A percentile compares a stretch with the other conserved stretches of the same genome.
phyloP scores from a whole-genome alignment of 2,797 vertebrate species.

The Parauchenoglanis punctatus region DNA sequence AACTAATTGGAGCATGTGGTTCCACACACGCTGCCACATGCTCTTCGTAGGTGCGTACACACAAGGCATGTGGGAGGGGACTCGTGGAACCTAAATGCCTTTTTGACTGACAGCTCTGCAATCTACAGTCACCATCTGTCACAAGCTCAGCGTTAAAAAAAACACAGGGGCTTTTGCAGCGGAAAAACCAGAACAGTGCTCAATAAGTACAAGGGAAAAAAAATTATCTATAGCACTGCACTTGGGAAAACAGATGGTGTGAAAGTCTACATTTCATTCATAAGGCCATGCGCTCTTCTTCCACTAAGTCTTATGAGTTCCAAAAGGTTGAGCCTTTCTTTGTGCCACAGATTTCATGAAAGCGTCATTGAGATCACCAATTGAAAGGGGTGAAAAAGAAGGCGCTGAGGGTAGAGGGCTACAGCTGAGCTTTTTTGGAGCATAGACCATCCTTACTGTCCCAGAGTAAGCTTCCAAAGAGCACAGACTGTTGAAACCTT shows the following conservation, averaged over 20 bases:
- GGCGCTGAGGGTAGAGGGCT: constrained; percentile 23
- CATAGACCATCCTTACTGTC: constrained; percentile 63
- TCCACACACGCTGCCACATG: constrained; percentile 17
- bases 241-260: constrained; percentile 69
- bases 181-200: constrained; percentile 44
- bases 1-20: constrained; percentile 29
- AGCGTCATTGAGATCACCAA: constrained; percentile 58
- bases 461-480: constrained; percentile 22
- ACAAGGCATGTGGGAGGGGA: constrained; percentile 41
- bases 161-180: constrained; percentile 58
- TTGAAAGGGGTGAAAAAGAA: constrained; percentile 54
- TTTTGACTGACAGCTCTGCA: constrained; percentile 63
- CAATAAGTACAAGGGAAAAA: constrained; percentile 52
- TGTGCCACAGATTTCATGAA: constrained; percentile 59
- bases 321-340: constrained; percentile 56
- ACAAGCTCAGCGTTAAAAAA: constrained; percentile 54
- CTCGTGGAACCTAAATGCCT: constrained; percentile 31
- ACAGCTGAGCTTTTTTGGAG: constrained; percentile 59
- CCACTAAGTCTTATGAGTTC: constrained; percentile 48
- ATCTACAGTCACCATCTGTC: constrained; percentile 72
- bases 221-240: constrained; percentile 50
- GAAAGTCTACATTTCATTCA: constrained; percentile 59
- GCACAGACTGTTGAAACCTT: constrained; percentile 7
- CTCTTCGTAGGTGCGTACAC: constrained; percentile 40
- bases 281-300: constrained; percentile 53